Evolutionary conservation across 2,797 vertebrate genomes (phyloP).

Genomic region (Halcyon smyrnensis): DNA sequence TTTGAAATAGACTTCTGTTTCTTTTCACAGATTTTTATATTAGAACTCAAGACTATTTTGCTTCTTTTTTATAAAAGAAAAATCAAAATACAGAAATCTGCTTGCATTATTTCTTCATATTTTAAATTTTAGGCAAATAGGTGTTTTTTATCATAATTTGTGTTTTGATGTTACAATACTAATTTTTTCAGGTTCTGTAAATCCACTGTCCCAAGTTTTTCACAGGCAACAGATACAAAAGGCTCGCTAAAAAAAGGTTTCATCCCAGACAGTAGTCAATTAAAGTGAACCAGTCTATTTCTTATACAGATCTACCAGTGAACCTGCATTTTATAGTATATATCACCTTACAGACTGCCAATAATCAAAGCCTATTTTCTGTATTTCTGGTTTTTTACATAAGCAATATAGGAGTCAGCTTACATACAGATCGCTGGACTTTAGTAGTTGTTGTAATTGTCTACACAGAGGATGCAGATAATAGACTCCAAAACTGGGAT

Average conservation of each 20-base stretch:
- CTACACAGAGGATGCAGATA: background rate
- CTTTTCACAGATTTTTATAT: conserved; percentile 9
- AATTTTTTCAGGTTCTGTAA: background rate
- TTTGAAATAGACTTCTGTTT: conserved; percentile 42
- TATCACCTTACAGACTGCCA: background rate
- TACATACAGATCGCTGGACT: background rate
- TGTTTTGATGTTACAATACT: background rate
- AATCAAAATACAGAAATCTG: background rate
- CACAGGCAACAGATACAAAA: background rate
- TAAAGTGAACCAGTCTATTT: background rate
- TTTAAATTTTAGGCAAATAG: background rate
- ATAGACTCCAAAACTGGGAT: background rate
- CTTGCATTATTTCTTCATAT: background rate
- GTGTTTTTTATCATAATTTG: conserved; percentile 3
- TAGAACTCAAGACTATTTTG: background rate
- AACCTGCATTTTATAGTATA: background rate
- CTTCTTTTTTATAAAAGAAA: background rate
- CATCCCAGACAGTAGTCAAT: background rate
- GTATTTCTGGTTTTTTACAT: background rate
- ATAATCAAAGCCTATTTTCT: background rate
- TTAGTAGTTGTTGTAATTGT: background rate
- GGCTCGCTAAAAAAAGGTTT: background rate
- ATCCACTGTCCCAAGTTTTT: background rate
- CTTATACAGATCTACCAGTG: background rate
- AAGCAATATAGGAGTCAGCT: background rate